Percentiles rank a stretch among this genome's conserved stretches.
Conservation (phyloP, 37 sponge, comb jelly and placozoan species). For the Diacarnus erythraeanus region DNA sequence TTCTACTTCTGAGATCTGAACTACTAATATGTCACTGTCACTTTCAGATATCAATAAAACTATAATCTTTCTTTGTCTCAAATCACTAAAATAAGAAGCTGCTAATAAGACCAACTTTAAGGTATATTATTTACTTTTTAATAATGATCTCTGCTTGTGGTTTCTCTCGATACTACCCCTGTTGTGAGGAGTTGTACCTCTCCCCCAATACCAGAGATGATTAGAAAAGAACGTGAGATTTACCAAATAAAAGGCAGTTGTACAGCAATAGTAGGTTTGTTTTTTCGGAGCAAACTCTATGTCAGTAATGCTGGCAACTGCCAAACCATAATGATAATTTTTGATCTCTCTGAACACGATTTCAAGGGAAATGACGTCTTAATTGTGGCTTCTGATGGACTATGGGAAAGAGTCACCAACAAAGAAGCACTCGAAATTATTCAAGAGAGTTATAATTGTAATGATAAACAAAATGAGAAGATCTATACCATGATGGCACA, state of each 20-base stretch:
- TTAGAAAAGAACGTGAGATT: constrained; percentile 70
- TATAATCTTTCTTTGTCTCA: too few species aligned
- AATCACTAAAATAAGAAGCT: too few species aligned
- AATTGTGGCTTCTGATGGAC: constrained; percentile 88
- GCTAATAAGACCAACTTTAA: too few species aligned
- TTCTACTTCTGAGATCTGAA: too few species aligned
- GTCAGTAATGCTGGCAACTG: constrained; percentile 94
- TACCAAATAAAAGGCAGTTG: constrained; percentile 90
- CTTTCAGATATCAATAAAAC: too few species aligned
- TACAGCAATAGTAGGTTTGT: constrained; percentile 85
- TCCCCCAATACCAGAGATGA: too few species aligned
- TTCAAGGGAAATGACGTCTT: constrained; percentile 69
- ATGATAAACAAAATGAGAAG: constrained; percentile 24
- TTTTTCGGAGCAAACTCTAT: constrained; percentile 80
- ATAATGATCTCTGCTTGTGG: too few species aligned
- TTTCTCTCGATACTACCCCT: too few species aligned
- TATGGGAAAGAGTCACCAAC: constrained; percentile 92
- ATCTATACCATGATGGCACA: constrained; percentile 65
- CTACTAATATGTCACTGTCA: too few species aligned
- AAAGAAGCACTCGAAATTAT: constrained; percentile 76
- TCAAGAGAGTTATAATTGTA: constrained; percentile 30
- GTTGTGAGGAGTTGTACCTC: too few species aligned
- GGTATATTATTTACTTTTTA: too few species aligned
- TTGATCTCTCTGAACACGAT: constrained; percentile 44
- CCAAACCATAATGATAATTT: constrained; percentile 71